A percentile compares a stretch with the other conserved stretches of the same genome.
Evolutionary conservation across 2,888 invertebrate genomes (phyloP).

Genomic region (Dasypolia templi): DNA sequence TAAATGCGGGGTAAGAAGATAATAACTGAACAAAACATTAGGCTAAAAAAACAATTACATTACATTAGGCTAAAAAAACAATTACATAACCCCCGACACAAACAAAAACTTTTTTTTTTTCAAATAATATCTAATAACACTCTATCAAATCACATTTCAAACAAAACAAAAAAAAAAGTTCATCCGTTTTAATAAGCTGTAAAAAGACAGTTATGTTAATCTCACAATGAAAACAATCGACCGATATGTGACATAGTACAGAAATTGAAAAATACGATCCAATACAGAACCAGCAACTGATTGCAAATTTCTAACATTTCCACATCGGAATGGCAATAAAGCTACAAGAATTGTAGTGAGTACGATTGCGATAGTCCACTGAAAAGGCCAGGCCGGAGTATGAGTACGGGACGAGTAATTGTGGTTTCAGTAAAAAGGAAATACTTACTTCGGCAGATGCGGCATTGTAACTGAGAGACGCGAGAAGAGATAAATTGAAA

Average conservation of each 20-base stretch:
- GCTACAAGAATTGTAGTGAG: conserved; percentile 44
- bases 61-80: too few species aligned
- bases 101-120: too few species aligned
- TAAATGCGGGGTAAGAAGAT: neutral
- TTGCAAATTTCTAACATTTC: conserved; percentile 41
- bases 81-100: too few species aligned
- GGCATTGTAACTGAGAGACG: conserved; percentile 7
- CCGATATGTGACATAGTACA: conserved; percentile 20
- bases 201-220: too few species aligned
- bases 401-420: conserved; percentile 51
- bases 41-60: too few species aligned
- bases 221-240: neutral
- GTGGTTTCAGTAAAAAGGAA: conserved; percentile 50
- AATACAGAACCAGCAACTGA: conserved; percentile 29
- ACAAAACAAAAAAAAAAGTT: too few species aligned
- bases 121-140: too few species aligned
- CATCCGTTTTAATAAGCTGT: too few species aligned
- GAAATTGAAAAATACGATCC: conserved; percentile 44
- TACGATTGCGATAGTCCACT: conserved; percentile 38
- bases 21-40: neutral
- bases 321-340: conserved; percentile 47
- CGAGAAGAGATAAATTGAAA: conserved; percentile 1
- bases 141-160: too few species aligned
- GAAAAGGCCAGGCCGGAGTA: conserved; percentile 37
- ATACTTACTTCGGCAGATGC: conserved; percentile 37